These are phyloP conservation scores for Dermatophagoides farinae DNA, from an alignment of 1,140 invertebrate species.

Conservation along the genomic window DNA sequence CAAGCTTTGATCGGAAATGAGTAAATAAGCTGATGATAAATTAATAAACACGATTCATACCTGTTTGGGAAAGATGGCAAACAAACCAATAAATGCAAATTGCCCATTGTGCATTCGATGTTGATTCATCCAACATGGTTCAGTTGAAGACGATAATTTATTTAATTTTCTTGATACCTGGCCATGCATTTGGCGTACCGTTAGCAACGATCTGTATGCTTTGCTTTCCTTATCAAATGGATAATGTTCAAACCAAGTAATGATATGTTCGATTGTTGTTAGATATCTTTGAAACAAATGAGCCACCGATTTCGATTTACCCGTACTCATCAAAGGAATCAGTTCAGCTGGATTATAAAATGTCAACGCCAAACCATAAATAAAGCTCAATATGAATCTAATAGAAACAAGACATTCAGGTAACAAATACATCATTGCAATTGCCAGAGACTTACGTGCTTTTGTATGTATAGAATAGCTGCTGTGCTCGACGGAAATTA, in stretches of 20 bases:
- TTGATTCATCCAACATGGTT: background rate
- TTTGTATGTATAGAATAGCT: background rate
- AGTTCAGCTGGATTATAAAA: background rate
- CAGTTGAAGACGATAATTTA: too few species aligned
- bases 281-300: constrained; percentile 9
- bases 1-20: too few species aligned
- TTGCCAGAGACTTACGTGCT: background rate
- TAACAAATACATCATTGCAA: background rate
- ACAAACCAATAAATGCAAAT: constrained; percentile 23
- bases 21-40: constrained; percentile 16
- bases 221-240: constrained; percentile 4
- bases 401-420: background rate
- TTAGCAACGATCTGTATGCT: background rate
- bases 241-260: constrained; percentile 4
- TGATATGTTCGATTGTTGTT: constrained; percentile 9
- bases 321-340: background rate
- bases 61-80: constrained; percentile 20
- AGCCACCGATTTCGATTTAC: constrained; percentile 4
- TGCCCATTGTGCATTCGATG: constrained; percentile 10
- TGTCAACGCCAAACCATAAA: constrained; percentile 2
- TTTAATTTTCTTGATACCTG: constrained; percentile 11
- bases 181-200: constrained; percentile 4
- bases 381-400: background rate
- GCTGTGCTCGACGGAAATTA: background rate
- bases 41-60: too few species aligned